phyloP scores from a whole-genome alignment of 2,797 vertebrate species.

The Pteronotus mesoamericanus region DNA sequence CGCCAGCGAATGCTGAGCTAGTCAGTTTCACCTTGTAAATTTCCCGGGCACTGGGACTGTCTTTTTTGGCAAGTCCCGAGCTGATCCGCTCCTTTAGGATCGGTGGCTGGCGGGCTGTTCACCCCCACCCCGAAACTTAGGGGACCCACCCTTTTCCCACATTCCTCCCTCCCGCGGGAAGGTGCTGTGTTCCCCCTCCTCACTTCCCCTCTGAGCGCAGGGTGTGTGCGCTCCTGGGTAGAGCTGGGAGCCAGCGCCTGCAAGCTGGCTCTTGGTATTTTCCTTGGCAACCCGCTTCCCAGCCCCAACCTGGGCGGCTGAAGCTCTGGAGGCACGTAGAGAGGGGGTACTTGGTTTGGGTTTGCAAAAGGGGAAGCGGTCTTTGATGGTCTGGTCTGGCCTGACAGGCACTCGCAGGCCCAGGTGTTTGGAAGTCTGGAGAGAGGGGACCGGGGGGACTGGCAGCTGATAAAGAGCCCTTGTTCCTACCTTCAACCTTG shows the following conservation, averaged over 20 bases:
- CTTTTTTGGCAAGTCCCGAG: constrained; percentile 40
- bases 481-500: constrained; percentile 44
- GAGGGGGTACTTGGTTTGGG: neutral
- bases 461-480: constrained; percentile 39
- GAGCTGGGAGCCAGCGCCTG: constrained; percentile 54
- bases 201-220: neutral
- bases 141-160: constrained; percentile 19
- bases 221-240: constrained; percentile 56
- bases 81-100: neutral
- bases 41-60: neutral
- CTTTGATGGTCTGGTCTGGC: neutral
- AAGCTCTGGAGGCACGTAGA: neutral
- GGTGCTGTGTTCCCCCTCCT: neutral
- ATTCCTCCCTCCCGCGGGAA: neutral
- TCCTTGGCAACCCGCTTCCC: constrained; percentile 66
- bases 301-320: constrained; percentile 59
- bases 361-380: neutral
- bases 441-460: neutral
- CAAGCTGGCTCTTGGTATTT: constrained; percentile 66
- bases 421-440: constrained; percentile 49
- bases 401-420: constrained; percentile 4
- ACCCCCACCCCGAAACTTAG: constrained; percentile 28
- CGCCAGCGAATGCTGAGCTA: constrained; percentile 40
- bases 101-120: neutral
- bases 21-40: constrained; percentile 62